phyloP scores from a whole-genome alignment of 2,113 vertebrate species.

The Grammomys dolichurus region DNA sequence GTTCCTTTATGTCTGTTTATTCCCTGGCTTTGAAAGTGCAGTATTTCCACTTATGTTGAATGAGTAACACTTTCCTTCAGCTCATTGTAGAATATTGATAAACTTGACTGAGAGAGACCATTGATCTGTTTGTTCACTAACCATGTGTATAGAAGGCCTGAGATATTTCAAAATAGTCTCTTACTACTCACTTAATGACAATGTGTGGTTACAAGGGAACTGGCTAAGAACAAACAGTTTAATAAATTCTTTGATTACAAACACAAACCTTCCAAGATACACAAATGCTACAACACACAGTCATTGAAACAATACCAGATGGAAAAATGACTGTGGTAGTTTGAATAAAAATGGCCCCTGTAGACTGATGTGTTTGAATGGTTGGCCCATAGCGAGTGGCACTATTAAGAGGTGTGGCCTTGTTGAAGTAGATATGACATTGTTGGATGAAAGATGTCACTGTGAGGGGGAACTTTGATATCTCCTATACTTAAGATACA shows the following conservation, averaged over 20 bases:
- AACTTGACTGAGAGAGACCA: not conserved
- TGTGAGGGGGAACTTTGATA: not conserved
- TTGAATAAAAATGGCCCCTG: not conserved
- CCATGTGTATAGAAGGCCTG: not conserved
- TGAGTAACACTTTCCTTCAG: not conserved
- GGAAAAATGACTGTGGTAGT: not conserved
- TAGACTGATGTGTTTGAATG: not conserved
- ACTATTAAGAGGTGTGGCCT: not conserved
- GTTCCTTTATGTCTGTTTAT: constrained; percentile 13
- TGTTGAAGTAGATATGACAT: not conserved
- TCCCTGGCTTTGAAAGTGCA: not conserved
- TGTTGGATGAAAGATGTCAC: not conserved
- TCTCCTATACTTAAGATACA: not conserved
- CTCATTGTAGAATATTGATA: constrained; percentile 20
- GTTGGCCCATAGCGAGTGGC: not conserved
- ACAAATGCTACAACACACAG: not conserved
- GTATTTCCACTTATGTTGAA: not conserved
- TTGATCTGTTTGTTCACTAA: not conserved
- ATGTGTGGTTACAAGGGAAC: not conserved
- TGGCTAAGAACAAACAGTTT: not conserved
- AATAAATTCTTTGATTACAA: not conserved
- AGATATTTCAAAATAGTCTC: not conserved
- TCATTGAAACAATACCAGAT: not conserved
- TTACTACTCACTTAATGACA: not conserved
- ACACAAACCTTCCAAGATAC: not conserved